Evolutionary conservation across 2,797 vertebrate genomes (phyloP), one percentile per base, ranked within the genome.

Genomic region (Erithacus rubecula): DNA sequence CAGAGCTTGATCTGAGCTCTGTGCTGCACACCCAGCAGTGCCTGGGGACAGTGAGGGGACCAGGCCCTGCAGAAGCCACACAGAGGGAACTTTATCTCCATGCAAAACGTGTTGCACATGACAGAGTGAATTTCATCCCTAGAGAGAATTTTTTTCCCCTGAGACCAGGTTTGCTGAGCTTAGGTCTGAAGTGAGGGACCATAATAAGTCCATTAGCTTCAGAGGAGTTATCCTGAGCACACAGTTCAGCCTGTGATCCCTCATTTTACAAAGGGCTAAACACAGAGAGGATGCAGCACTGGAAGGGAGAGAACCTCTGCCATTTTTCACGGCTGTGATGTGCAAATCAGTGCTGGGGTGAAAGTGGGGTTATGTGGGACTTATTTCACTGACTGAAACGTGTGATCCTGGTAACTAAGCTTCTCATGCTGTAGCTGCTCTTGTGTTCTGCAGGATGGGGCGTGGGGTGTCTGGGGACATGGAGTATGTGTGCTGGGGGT

Each of bases 121-220:
- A 62, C 46, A 75, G 71, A 80, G 43, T 22, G 63, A 72, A 90
- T 91, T 94, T 81, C 43, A 72, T 69, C 72, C 63, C 85, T 62
- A n/a, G 59, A 83, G 90, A 88, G 59, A 55, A 15, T n/a, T 60
- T 55, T 47, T 49, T 5, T 1, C 23, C 37, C 60, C 60, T 5
- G 55, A 81, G 53, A 49, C 21, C 78, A 83, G 90, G 91, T 93
- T 95, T 95, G 94, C 87, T 94, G 95, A 96, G 96, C 90, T 95
- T 78, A 96, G 89, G 85, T 92, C 89, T 86, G 89, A 71, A 87
- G 78, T 18, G 79, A 91, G 58, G 65, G 41, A 85, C 79, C 93
- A 87, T 49, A 92, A 77, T 87, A 92, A 96, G 89, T 90, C 91
- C 82, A 91, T 96, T 93, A 96, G 59, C 89, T 91, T 83, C 93